phyloP scores from a whole-genome alignment of 2,113 vertebrate genomes.

The Gnathonemus longibarbis region DNA sequence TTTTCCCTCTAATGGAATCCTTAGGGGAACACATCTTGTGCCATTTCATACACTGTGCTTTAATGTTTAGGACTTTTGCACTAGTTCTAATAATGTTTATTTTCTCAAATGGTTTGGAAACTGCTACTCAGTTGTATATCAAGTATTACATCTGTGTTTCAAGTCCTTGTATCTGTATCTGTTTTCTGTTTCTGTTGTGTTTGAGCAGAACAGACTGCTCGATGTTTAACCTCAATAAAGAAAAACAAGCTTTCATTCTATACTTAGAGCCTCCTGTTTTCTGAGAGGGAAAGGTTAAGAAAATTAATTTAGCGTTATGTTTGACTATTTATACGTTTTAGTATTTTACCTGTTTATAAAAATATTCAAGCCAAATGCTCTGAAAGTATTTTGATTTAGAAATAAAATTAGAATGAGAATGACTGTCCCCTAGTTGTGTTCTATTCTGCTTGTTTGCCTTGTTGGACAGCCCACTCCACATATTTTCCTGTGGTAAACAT shows the following conservation, averaged over 20 bases:
- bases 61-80: constrained; percentile 71
- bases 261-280: constrained; percentile 24
- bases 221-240: constrained; percentile 68
- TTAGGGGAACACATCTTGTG: constrained; percentile 62
- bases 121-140: constrained; percentile 69
- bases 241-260: constrained; percentile 53
- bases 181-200: constrained; percentile 67
- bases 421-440: constrained; percentile 11
- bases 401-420: constrained; percentile 31
- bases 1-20: constrained; percentile 28
- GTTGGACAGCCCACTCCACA: neutral
- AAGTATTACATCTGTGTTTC: constrained; percentile 68
- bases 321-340: constrained; percentile 20
- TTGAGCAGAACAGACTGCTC: constrained; percentile 54
- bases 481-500: neutral
- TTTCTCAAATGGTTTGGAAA: constrained; percentile 62
- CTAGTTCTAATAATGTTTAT: constrained; percentile 70
- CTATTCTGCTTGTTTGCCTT: neutral
- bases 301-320: constrained; percentile 1
- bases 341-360: constrained; percentile 22
- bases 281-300: constrained; percentile 10
- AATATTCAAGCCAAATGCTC: constrained; percentile 16
- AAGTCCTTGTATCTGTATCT: constrained; percentile 66
- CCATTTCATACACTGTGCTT: constrained; percentile 74
- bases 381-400: constrained; percentile 31